Evolutionary conservation across 1,140 invertebrate species (phyloP).

Genomic region (Agrilus planipennis): DNA sequence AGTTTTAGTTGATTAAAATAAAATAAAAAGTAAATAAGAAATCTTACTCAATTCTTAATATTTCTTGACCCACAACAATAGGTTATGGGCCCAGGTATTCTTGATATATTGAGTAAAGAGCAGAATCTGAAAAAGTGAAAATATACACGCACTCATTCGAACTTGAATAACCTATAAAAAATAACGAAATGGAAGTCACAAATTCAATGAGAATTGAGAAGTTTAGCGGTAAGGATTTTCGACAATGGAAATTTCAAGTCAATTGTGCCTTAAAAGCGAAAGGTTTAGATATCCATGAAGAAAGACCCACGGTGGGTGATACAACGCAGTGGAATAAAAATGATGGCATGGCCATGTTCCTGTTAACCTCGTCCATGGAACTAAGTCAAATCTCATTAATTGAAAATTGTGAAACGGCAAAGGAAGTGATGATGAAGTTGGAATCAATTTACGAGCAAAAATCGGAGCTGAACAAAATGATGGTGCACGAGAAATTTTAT

Average conservation of each 20-base stretch:
- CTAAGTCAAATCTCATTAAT: conserved; percentile 12
- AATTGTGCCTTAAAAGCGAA: conserved; percentile 26
- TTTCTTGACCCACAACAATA: no score
- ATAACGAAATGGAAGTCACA: no score
- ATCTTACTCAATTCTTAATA: no score
- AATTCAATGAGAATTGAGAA: no score
- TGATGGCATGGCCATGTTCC: conserved; percentile 27
- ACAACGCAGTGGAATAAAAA: conserved; percentile 20
- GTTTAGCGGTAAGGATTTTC: conserved; percentile 26
- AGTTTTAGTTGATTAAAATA: no score
- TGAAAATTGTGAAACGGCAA: conserved; percentile 24
- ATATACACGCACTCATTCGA: no score
- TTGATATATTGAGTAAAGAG: no score
- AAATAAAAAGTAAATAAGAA: no score
- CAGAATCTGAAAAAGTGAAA: no score
- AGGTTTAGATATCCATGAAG: conserved; percentile 13
- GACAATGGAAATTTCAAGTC: conserved; percentile 29
- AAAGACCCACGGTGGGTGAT: conserved; percentile 6
- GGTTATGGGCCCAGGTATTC: no score
- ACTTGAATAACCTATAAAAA: no score
- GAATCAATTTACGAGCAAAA: conserved; percentile 28
- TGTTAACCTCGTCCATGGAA: conserved; percentile 17
- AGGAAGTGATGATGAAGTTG: conserved; percentile 24
- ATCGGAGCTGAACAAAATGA: conserved; percentile 27
- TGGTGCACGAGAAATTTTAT: conserved; percentile 30